Base-by-base conservation (phyloP, 92 coral and sea anemone species). In the Heteractis magnifica region DNA sequence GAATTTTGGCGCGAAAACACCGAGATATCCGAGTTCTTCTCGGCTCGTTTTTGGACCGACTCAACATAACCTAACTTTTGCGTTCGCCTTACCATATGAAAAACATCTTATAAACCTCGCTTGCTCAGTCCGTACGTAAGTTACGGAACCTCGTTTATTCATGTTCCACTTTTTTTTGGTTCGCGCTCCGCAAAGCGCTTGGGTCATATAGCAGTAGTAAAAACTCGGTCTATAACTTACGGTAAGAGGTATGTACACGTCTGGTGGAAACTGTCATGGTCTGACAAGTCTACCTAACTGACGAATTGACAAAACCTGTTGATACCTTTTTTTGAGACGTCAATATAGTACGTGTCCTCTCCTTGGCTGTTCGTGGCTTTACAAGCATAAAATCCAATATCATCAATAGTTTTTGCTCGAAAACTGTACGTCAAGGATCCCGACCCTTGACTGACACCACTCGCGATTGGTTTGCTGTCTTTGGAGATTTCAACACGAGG, bases 301-400 rank as follows among this genome's bases (percentile, higher is more conserved):
- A 12, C 49, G 1, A 20, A 76, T 8, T 68, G 18, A 50, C 53
- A 51, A n/a, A 79, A 49, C 44, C 72, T 8, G 53, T n/a, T 20
- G 58, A 55, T 71, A 93, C 97, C 97, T 55, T 71, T 59, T 81
- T 86, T 81, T 79, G 92, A 86, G 19, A 93, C 83, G 58, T 93
- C 94, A 21, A 93, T 84, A 52, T 59, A 86, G 56, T 90, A 81
- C 11, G 77, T 79, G 8, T 77, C 80, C 8, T 51, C 51, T 51
- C 94, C 97, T 58, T 75, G 81, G 52, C 74, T 76, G 72, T 93
- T 93, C 56, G 48, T 85, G 18, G 85, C 97, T 41, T 80, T 84
- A 76, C 97, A 92, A 51, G 80, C 58, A 74, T 85, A 90, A 50
- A 92, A 92, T 76, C 94, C 94, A 77, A 84, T 88, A 26, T 92